Conservation (phyloP, 1,140 invertebrate genomes). For the Oncopeltus fasciatus region DNA sequence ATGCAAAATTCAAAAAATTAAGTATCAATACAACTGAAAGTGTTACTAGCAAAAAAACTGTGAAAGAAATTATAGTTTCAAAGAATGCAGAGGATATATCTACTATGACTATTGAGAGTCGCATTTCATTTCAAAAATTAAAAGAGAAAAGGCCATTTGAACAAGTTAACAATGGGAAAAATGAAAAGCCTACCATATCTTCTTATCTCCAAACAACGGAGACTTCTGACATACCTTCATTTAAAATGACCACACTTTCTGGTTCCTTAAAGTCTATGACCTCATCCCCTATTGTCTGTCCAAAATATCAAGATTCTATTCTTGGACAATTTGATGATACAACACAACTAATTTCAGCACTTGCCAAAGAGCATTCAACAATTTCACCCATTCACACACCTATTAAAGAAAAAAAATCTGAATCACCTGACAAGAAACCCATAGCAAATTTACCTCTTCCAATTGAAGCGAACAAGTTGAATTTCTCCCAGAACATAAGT, state of each 20-base stretch:
- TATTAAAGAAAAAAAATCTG: constrained; percentile 1
- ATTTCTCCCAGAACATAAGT: background rate
- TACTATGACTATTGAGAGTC: background rate
- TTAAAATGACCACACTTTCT: background rate
- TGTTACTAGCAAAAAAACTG: background rate
- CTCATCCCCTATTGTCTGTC: background rate
- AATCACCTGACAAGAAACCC: background rate
- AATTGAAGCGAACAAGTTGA: background rate
- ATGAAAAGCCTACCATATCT: background rate
- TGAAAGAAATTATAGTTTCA: background rate
- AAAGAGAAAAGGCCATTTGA: background rate
- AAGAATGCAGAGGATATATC: background rate
- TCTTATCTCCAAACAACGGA: background rate
- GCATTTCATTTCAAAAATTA: background rate
- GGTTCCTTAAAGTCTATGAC: background rate
- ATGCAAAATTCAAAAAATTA: background rate
- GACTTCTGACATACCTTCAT: background rate
- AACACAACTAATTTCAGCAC: constrained; percentile 14
- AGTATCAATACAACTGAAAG: background rate
- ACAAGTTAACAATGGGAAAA: background rate
- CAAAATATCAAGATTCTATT: constrained; percentile 14
- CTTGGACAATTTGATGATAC: constrained; percentile 19
- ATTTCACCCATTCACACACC: constrained; percentile 12
- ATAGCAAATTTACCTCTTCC: background rate
- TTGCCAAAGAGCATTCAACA: constrained; percentile 7